Evolutionary conservation across 2,113 vertebrate species (phyloP).

Genomic region (Rafetus swinhoei): DNA sequence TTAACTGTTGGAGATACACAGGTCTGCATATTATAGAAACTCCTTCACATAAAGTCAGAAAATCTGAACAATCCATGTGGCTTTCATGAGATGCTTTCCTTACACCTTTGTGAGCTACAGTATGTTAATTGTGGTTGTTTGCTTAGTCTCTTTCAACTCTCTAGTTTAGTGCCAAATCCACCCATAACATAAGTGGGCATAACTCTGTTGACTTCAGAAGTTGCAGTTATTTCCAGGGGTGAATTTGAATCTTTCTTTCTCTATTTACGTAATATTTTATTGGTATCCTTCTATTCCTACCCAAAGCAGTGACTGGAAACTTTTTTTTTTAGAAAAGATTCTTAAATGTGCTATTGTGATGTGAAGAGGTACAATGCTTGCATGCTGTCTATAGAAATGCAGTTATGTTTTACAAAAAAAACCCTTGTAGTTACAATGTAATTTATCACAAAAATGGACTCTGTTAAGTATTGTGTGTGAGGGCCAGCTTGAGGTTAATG

Average conservation of each 20-base stretch:
- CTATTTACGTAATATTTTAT: not conserved
- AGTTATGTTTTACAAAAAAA: conserved; percentile 27
- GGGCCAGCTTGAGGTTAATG: not conserved
- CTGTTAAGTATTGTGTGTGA: conserved; percentile 3
- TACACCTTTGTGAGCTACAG: not conserved
- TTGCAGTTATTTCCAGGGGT: not conserved
- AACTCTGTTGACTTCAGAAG: not conserved
- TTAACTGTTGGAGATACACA: not conserved
- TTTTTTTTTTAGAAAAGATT: conserved; percentile 1
- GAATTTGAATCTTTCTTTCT: not conserved
- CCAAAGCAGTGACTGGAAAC: not conserved
- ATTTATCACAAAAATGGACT: conserved; percentile 30
- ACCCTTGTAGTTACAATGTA: conserved; percentile 3
- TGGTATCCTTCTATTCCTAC: not conserved
- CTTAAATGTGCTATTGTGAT: not conserved
- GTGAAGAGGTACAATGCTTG: fast-evolving
- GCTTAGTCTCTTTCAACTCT: not conserved
- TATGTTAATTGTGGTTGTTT: not conserved
- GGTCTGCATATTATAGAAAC: not conserved
- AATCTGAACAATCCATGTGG: not conserved
- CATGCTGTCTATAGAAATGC: not conserved
- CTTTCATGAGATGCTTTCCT: conserved; percentile 25
- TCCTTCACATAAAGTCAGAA: not conserved
- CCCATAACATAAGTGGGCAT: not conserved
- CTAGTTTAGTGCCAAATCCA: not conserved